These are phyloP conservation scores for Betta splendens DNA, from an alignment of 2,797 vertebrate genomes.

Conservation along the genomic window DNA sequence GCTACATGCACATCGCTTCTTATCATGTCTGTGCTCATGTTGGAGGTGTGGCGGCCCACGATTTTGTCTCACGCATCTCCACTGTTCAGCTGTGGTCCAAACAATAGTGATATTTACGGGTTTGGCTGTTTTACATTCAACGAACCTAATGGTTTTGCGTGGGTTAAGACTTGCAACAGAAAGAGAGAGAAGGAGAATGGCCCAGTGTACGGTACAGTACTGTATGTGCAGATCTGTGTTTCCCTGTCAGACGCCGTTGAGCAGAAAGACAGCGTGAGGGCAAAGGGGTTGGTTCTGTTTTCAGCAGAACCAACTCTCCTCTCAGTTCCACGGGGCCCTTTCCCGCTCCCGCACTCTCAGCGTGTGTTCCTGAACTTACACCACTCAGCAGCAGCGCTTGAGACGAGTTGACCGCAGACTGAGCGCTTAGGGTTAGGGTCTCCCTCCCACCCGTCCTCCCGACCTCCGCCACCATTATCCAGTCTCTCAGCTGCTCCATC, in stretches of 20 bases:
- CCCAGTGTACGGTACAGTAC: no score
- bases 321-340: constrained; percentile 31
- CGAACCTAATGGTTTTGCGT: no score
- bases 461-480: constrained; percentile 72
- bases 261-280: constrained; percentile 48
- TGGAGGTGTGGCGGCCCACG: no score
- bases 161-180: no score
- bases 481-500: constrained; percentile 23
- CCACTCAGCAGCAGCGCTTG: constrained; percentile 67
- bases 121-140: no score
- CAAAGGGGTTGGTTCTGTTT: constrained; percentile 41
- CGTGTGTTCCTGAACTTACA: constrained; percentile 31
- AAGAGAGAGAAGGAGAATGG: no score
- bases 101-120: no score
- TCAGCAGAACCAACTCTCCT: constrained; percentile 67
- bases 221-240: constrained; percentile 37
- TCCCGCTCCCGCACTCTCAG: constrained; percentile 2
- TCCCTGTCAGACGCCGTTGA: constrained; percentile 50
- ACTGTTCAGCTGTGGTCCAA: no score
- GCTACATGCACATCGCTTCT: no score
- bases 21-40: no score
- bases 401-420: constrained; percentile 79
- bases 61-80: no score
- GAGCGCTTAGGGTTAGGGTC: constrained; percentile 71
- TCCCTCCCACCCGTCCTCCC: constrained; percentile 46